Evolutionary conservation across 2,113 vertebrate genomes (phyloP).

Genomic region (Phylloscopus trochilus): DNA sequence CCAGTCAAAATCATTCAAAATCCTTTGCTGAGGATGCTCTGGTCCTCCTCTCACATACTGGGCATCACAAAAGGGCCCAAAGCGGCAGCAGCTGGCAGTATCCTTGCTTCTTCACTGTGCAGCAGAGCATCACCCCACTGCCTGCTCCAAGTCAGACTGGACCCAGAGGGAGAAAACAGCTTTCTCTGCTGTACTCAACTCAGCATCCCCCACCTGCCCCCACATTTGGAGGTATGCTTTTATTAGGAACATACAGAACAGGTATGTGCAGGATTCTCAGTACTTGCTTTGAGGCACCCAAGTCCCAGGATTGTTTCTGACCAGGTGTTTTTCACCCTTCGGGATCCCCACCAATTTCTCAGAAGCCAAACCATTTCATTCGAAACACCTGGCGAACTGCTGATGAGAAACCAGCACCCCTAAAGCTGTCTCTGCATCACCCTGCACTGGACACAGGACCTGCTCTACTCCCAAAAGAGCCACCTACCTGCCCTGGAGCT

Average conservation of each 20-base stretch:
- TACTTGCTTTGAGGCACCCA: not conserved
- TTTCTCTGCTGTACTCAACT: not conserved
- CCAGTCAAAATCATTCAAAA: not conserved
- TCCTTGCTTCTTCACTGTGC: not conserved
- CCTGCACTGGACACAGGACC: not conserved
- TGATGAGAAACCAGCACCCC: not conserved
- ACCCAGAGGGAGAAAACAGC: not conserved
- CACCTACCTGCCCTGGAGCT: not conserved
- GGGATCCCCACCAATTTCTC: not conserved
- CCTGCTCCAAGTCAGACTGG: not conserved
- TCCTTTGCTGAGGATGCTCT: not conserved
- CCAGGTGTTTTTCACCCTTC: not conserved
- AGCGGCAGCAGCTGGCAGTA: not conserved
- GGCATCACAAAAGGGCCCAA: not conserved
- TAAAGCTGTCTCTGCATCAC: not conserved
- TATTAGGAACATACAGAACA: not conserved
- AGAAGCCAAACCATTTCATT: constrained; percentile 10
- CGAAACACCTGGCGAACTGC: not conserved
- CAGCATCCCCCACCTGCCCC: not conserved
- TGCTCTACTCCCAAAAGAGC: not conserved
- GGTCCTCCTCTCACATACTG: not conserved
- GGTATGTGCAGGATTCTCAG: not conserved
- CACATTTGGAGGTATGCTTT: not conserved
- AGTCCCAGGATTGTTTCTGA: not conserved
- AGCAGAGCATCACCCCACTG: not conserved